Evolutionary conservation across 2,113 vertebrate species (phyloP).

Genomic region (Chitala chitala): DNA sequence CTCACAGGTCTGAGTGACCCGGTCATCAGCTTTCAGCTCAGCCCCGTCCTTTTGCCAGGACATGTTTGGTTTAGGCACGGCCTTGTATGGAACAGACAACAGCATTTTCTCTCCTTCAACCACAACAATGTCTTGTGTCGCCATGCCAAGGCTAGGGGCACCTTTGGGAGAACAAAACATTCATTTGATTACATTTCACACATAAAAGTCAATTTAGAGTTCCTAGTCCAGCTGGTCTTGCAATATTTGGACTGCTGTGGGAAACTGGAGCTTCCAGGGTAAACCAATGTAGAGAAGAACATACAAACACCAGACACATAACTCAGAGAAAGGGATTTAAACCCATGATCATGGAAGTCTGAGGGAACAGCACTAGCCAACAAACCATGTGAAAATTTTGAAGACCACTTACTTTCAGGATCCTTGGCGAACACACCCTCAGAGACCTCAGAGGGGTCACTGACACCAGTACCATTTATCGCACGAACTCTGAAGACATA

Average conservation of each 20-base stretch:
- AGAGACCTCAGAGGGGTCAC: conserved; percentile 90
- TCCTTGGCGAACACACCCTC: conserved; percentile 93
- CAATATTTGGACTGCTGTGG: too few species aligned
- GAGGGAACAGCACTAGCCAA: not conserved
- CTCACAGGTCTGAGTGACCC: conserved; percentile 78
- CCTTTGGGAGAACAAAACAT: conserved; percentile 53
- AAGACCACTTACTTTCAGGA: conserved; percentile 84
- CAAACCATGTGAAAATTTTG: not conserved
- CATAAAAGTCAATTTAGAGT: too few species aligned
- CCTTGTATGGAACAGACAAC: conserved; percentile 82
- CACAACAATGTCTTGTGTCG: conserved; percentile 79
- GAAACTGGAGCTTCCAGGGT: too few species aligned
- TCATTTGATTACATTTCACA: too few species aligned
- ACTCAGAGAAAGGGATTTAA: not conserved
- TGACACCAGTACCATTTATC: conserved; percentile 84
- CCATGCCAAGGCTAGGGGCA: conserved; percentile 78
- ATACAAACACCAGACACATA: not conserved
- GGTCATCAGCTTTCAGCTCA: conserved; percentile 78
- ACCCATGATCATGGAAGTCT: not conserved
- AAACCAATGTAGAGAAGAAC: too few species aligned
- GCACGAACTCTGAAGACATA: conserved; percentile 89
- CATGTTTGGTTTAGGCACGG: conserved; percentile 84
- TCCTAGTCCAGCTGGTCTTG: too few species aligned
- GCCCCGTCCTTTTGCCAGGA: conserved; percentile 85
- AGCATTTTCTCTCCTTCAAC: conserved; percentile 90